A percentile compares a stretch with the other conserved stretches of the same genome.
These are phyloP conservation scores for Epsilonema sp. DNA, from an alignment of 2,888 invertebrate genomes.

Conservation along the genomic window DNA sequence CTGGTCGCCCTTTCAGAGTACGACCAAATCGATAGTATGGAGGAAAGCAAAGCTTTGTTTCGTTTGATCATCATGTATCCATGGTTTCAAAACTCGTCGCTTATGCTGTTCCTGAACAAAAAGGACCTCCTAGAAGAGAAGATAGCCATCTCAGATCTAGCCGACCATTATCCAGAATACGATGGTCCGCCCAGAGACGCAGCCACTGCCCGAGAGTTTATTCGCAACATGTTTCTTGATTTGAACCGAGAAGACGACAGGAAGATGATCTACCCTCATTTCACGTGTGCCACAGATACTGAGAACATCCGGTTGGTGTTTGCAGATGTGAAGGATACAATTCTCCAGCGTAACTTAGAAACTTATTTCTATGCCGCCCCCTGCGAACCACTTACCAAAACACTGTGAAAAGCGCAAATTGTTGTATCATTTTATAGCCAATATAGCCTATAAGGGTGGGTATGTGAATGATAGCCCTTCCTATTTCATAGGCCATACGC, in stretches of 20 bases:
- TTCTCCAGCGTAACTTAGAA: conserved; percentile 99
- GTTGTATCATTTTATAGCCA: no score
- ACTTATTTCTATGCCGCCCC: no score
- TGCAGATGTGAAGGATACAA: conserved; percentile 99
- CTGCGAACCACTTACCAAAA: no score
- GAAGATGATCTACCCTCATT: conserved; percentile 99
- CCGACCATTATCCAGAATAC: conserved; percentile 99
- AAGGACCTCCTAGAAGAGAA: conserved; percentile 95
- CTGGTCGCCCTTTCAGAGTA: conserved; percentile 89
- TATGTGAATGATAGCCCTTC: no score
- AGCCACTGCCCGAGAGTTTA: conserved; percentile 96
- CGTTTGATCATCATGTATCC: conserved; percentile 99
- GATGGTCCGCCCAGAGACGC: conserved; percentile 96
- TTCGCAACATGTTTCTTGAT: conserved; percentile 99
- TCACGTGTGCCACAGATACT: conserved; percentile 99
- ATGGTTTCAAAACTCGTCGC: conserved; percentile 99
- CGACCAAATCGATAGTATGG: conserved; percentile 81
- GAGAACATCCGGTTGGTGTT: conserved; percentile 99
- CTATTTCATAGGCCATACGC: no score
- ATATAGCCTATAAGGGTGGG: no score
- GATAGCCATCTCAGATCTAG: conserved; percentile 99
- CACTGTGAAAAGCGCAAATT: no score
- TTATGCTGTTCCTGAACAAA: conserved; percentile 99
- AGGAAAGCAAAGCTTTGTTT: conserved; percentile 99
- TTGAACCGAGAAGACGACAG: conserved; percentile 99